These are phyloP conservation scores for Campopleginae sp. DNA, from an alignment of 2,888 invertebrate genomes.

Conservation along the genomic window DNA sequence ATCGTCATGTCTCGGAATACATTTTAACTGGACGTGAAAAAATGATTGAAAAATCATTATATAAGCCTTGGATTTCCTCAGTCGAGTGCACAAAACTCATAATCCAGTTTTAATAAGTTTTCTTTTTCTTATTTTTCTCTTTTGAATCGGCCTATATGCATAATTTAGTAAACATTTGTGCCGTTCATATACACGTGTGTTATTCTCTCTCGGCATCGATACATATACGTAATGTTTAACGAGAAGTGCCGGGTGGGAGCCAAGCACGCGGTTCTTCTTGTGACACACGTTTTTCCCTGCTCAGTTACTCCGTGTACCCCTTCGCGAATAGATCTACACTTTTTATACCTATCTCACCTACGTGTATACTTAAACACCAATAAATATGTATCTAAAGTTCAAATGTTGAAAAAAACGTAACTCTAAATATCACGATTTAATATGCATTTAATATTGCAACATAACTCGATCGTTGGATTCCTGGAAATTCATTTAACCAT, in stretches of 20 bases:
- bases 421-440: not conserved
- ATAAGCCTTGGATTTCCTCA: not conserved
- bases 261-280: constrained; percentile 60
- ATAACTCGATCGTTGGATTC: not conserved
- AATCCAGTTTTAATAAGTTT: not conserved
- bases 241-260: constrained; percentile 56
- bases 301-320: constrained; percentile 70
- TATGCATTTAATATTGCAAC: not conserved
- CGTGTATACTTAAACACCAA: not conserved
- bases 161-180: not conserved
- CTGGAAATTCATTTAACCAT: not conserved
- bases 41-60: not conserved
- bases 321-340: constrained; percentile 54
- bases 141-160: constrained; percentile 13
- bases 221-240: constrained; percentile 40
- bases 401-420: constrained; percentile 5
- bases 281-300: constrained; percentile 64
- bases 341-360: constrained; percentile 28
- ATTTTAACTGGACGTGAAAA: not conserved
- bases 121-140: not conserved
- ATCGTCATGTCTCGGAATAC: no score
- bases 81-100: not conserved
- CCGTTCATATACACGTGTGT: constrained; percentile 19
- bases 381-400: not conserved
- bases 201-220: constrained; percentile 23